Evolutionary conservation across 37 sponge, comb jelly and placozoan species (phyloP), one percentile per base, ranked within the genome.

Genomic region (Ephydatia muelleri): DNA sequence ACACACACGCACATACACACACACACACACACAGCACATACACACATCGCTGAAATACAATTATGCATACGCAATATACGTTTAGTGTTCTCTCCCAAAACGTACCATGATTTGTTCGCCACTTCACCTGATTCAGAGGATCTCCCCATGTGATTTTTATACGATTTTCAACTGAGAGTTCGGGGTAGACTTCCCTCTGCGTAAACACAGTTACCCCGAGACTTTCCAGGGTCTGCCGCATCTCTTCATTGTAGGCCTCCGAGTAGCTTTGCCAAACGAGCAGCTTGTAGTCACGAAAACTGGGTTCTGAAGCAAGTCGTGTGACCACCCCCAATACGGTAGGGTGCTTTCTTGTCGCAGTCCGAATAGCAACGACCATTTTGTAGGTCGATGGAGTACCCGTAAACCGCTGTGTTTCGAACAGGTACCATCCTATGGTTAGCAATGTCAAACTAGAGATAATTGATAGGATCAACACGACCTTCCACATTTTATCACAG

Each of bases 301-400:
- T 34, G 32, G 36, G 30, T 9, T 84, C 77, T 0, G 65, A n/a
- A 13, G 35, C 5, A 11, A 84, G 43, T 23, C 65, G 37, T 30
- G 76, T 57, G 31, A 76, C 47, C 6, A 84, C 28, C 9, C 47
- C 21, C 33, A 70, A 38, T 23, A 84, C 74, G 6, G 85, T 84
- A 37, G 85, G 77, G 5, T 27, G 68, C 5, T 65, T 4, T 48
- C 85, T 84, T 70, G 65, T 77, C n/a, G 85, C 77, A 0, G 47
- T 72, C 29, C 30, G 77, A 30, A 84, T 77, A 23, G 77, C 85
- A 16, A 84, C 77, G 12, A 72, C 69, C 77, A 84, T 72, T 6
- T 76, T 76, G 22, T 76, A 76, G 25, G 1, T 14, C 12, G 19
- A 11, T 14, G 14, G 57, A 57, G 57, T 5, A 14, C 9, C 16